phyloP scores from a whole-genome alignment of 2,113 vertebrate genomes.

The Coptodon bakossiorum region DNA sequence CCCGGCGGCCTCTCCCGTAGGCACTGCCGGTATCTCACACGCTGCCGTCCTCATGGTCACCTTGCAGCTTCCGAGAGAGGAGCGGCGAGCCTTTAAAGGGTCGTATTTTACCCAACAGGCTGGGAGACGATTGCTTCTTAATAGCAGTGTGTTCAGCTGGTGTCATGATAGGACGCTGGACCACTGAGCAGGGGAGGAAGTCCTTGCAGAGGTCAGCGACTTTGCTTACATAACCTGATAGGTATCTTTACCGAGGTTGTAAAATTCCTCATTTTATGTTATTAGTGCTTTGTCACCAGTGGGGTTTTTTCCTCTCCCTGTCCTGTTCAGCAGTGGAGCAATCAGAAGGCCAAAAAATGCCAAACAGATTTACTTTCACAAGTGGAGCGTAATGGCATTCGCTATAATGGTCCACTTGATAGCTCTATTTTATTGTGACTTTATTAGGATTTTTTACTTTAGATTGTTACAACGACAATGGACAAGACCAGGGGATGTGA shows the following conservation, averaged over 20 bases:
- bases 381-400: rapidly evolving
- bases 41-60: slow-evolving; percentile 38
- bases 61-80: slow-evolving; percentile 34
- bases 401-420: neutral
- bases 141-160: slow-evolving; percentile 33
- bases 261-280: neutral
- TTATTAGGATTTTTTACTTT: neutral
- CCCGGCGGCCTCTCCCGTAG: neutral
- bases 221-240: slow-evolving; percentile 16
- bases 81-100: slow-evolving; percentile 12
- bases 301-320: neutral
- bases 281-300: neutral
- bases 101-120: slow-evolving; percentile 50
- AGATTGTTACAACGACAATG: neutral
- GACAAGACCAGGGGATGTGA: neutral
- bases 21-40: slow-evolving; percentile 12
- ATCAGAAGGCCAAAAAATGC: neutral
- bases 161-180: slow-evolving; percentile 40
- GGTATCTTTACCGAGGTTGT: slow-evolving; percentile 2
- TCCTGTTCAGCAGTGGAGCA: neutral
- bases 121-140: slow-evolving; percentile 26
- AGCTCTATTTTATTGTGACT: neutral
- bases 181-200: slow-evolving; percentile 13
- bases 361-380: neutral
- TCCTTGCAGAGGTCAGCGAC: slow-evolving; percentile 39